Conservation (phyloP, 2,888 invertebrate species). For the Petrolisthes manimaculis region DNA sequence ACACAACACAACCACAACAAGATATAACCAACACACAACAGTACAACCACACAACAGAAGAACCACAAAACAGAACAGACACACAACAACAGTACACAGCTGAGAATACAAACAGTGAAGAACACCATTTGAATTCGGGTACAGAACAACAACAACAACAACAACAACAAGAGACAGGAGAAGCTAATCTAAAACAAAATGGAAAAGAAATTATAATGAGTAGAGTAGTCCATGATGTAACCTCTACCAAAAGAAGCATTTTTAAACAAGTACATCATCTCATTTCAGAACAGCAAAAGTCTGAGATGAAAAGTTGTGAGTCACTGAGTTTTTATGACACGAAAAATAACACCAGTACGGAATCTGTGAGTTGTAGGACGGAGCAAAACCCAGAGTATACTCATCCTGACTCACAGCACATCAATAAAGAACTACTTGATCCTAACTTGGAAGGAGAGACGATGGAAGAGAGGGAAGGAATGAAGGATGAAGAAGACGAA, state of each 20-base stretch:
- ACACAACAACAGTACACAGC: not conserved
- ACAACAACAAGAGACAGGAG: too few relatives aligned
- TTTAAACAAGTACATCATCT: not conserved
- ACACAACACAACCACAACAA: too few relatives aligned
- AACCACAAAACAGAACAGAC: not conserved
- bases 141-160: too few relatives aligned
- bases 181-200: not conserved
- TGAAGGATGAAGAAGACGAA: not conserved
- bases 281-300: too few relatives aligned
- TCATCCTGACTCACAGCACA: not conserved
- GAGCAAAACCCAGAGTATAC: not conserved
- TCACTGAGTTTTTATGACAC: too few relatives aligned
- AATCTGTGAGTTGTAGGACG: not conserved
- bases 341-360: not conserved
- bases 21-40: not conserved
- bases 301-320: too few relatives aligned
- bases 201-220: not conserved
- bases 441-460: not conserved
- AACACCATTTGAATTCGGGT: too few relatives aligned
- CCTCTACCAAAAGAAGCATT: not conserved
- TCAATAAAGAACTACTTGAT: not conserved
- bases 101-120: too few relatives aligned
- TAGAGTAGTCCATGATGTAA: not conserved
- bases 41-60: not conserved
- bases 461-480: not conserved